These are phyloP conservation scores for Scrobipalpa atriplicella DNA, from an alignment of 2,888 invertebrate genomes.

Conservation along the genomic window DNA sequence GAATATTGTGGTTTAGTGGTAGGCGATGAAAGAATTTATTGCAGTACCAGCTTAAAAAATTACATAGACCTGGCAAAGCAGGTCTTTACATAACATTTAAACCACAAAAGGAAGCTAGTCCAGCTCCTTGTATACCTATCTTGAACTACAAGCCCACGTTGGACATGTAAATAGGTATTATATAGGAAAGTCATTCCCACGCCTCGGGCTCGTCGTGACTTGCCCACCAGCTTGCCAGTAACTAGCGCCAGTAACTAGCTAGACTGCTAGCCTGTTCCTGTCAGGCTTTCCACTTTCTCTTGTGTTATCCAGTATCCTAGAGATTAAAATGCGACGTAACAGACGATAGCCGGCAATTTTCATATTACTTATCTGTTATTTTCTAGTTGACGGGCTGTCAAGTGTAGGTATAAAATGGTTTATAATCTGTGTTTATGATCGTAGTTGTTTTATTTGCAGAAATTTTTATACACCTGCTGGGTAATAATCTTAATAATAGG, in stretches of 20 bases:
- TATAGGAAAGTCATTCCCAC: slow-evolving; percentile 52
- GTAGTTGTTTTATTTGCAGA: background rate
- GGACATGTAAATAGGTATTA: slow-evolving; percentile 17
- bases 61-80: too few species aligned
- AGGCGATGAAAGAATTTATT: too few species aligned
- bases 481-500: too few species aligned
- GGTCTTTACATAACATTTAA: too few species aligned
- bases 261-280: slow-evolving; percentile 41
- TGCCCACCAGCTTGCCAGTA: slow-evolving; percentile 45
- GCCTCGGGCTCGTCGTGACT: slow-evolving; percentile 55
- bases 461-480: background rate
- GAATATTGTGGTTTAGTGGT: too few species aligned
- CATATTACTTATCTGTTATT: slow-evolving; percentile 26
- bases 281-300: slow-evolving; percentile 59
- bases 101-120: background rate
- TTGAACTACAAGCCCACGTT: background rate
- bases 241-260: slow-evolving; percentile 29
- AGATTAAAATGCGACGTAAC: slow-evolving; percentile 38
- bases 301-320: slow-evolving; percentile 40
- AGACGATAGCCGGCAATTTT: slow-evolving; percentile 23
- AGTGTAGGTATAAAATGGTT: background rate
- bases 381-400: slow-evolving; percentile 4
- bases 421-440: background rate
- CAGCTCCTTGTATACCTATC: background rate
- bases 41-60: too few species aligned